Conservation (phyloP, 1,140 invertebrate species). For the Stegodyphus mimosarum region DNA sequence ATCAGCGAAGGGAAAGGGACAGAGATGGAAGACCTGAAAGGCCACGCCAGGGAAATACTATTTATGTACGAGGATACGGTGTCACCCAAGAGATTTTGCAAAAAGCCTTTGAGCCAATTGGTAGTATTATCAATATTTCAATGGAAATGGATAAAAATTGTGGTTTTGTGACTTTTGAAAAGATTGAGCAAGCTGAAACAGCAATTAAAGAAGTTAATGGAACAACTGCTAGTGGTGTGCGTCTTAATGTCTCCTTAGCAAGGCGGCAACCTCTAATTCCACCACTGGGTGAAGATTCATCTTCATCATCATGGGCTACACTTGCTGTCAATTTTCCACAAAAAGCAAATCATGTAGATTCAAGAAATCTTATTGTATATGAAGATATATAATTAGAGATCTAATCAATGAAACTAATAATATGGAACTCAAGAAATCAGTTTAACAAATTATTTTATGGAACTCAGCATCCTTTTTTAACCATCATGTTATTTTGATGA, state of each 20-base stretch:
- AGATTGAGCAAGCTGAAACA: constrained; percentile 84
- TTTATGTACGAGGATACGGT: constrained; percentile 84
- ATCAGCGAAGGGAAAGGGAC: constrained; percentile 68
- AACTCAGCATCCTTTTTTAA: background rate
- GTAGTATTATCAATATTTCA: constrained; percentile 86
- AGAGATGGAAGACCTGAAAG: constrained; percentile 73
- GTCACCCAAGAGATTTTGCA: constrained; percentile 85
- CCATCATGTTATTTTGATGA: background rate
- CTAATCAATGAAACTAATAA: background rate
- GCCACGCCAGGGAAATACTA: constrained; percentile 82
- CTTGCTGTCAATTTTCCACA: constrained; percentile 81
- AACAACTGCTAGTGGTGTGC: constrained; percentile 81
- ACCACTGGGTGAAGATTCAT: constrained; percentile 80
- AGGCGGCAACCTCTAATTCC: constrained; percentile 85
- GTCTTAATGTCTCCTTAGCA: constrained; percentile 83
- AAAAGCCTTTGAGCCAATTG: constrained; percentile 82
- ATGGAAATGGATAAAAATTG: constrained; percentile 91
- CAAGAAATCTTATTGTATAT: constrained; percentile 67
- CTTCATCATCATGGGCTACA: constrained; percentile 74
- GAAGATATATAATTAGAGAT: constrained; percentile 62
- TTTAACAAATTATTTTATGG: background rate
- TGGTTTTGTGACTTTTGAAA: constrained; percentile 94
- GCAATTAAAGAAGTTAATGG: constrained; percentile 90
- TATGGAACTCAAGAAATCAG: background rate
- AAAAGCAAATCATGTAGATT: constrained; percentile 73